A percentile compares a stretch with the other conserved stretches of the same genome.
Conservation (phyloP, 2,797 vertebrate genomes). For the Siniperca scherzeri region DNA sequence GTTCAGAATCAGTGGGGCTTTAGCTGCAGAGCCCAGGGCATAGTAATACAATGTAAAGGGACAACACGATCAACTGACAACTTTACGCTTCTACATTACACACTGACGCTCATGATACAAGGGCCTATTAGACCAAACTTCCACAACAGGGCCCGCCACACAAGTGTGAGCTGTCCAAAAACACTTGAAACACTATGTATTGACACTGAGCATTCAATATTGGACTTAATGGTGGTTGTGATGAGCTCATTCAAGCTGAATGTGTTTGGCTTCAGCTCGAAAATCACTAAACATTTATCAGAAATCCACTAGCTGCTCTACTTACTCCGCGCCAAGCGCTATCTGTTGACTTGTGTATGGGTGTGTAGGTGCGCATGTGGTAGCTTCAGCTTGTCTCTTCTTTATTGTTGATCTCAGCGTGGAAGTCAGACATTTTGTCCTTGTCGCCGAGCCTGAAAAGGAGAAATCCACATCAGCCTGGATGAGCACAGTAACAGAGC, state of each 20-base stretch:
- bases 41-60: not conserved
- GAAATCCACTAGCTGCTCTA: slow-evolving; percentile 6
- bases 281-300: slow-evolving; percentile 9
- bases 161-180: not conserved
- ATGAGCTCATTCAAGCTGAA: slow-evolving; percentile 14
- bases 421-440: not conserved
- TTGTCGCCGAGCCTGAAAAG: not conserved
- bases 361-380: not conserved
- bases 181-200: not conserved
- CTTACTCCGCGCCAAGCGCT: not conserved
- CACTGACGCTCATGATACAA: not conserved
- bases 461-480: not conserved
- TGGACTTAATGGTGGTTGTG: slow-evolving; percentile 6
- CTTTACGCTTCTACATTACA: not conserved
- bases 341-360: not conserved
- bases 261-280: slow-evolving; percentile 5
- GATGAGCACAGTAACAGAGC: not conserved
- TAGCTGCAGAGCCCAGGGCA: not conserved
- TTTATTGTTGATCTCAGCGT: not conserved
- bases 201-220: slow-evolving; percentile 9
- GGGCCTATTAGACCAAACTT: not conserved
- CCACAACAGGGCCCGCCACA: not conserved
- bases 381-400: not conserved
- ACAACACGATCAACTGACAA: not conserved
- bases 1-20: not conserved